A percentile compares a stretch with the other conserved stretches of the same genome.
Conservation (phyloP, 2,888 invertebrate genomes). For the Lasioglossum pauxillum region DNA sequence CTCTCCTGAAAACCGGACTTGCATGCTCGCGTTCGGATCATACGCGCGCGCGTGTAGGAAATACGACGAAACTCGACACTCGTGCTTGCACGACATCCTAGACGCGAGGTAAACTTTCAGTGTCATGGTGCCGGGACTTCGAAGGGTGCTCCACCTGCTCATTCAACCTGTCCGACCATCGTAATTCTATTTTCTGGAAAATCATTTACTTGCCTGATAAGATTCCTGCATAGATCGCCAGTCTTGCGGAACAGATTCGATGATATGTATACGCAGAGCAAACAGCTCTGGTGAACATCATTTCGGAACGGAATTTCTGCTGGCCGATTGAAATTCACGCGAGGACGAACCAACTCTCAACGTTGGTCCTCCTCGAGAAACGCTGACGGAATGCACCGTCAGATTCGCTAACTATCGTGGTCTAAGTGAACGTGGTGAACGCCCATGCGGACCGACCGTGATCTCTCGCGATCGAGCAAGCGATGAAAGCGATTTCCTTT, state of each 20-base stretch:
- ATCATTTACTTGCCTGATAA: neutral
- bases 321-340: neutral
- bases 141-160: slow-evolving; percentile 8
- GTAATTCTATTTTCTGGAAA: neutral
- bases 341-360: neutral
- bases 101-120: slow-evolving; percentile 28
- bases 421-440: slow-evolving; percentile 54
- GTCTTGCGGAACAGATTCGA: neutral
- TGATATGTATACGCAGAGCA: too few species aligned
- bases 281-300: neutral
- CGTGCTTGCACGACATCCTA: slow-evolving; percentile 14
- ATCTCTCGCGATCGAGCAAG: slow-evolving; percentile 28
- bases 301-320: neutral
- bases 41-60: slow-evolving; percentile 60
- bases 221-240: neutral
- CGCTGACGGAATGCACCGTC: slow-evolving; percentile 35
- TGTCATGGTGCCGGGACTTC: slow-evolving; percentile 5
- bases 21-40: slow-evolving; percentile 62
- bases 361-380: slow-evolving; percentile 30
- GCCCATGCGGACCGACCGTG: slow-evolving; percentile 43
- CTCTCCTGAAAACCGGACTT: slow-evolving; percentile 67
- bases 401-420: slow-evolving; percentile 26
- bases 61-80: slow-evolving; percentile 54
- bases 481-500: slow-evolving; percentile 70
- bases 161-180: neutral